Evolutionary conservation across 1,140 invertebrate species (phyloP), one percentile per base, ranked within the genome.

Genomic region (Rhyzopertha dominica): DNA sequence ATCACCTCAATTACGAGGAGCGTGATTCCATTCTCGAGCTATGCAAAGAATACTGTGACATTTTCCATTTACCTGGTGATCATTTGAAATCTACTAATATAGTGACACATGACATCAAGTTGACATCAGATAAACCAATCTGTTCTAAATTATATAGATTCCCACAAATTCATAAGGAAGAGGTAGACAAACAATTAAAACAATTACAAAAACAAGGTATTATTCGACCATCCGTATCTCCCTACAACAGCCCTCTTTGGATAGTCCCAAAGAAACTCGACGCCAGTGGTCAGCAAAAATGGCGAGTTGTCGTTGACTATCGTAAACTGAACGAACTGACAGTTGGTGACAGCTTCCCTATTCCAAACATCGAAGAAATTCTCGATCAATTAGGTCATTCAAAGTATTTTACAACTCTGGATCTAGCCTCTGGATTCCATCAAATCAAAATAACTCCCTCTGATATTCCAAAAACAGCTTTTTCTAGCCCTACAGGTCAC

Each of bases 401-500:
- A 43, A 40, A 38, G 18, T 32, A 56, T 16, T 65, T 59, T 40
- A 53, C 50, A 23, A 53, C 49, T 7, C 30, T 54, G 4, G 49
- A 59, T 49, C 17, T 61, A 1, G 50, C 32, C 14, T 26, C 35
- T n/a, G 47, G 45, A 9, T 57, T 47, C 16, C 47, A 51, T 22
- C 48, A 54, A 17, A 45, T 58, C 2, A 47, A 30, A 5, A 16
- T 66, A 24, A 46, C 62, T 14, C 20, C 41, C 24, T 22, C 61
- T 4, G 62, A 66, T 44, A 54, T 22, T 12, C 19, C 51, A 0
- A 74, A 74, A 55, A 74, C 72, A 1, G 71, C 67, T 0, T 74
- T 74, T 45, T 47, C 51, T 0, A 61, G 59, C 18, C 17, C 31
- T 4, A 23, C 16, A 5, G 22, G 31, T 12, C 10, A 32, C n/a